Evolutionary conservation across 2,113 vertebrate species (phyloP), one percentile per base, ranked within the genome.

Genomic region (Lepus europaeus): DNA sequence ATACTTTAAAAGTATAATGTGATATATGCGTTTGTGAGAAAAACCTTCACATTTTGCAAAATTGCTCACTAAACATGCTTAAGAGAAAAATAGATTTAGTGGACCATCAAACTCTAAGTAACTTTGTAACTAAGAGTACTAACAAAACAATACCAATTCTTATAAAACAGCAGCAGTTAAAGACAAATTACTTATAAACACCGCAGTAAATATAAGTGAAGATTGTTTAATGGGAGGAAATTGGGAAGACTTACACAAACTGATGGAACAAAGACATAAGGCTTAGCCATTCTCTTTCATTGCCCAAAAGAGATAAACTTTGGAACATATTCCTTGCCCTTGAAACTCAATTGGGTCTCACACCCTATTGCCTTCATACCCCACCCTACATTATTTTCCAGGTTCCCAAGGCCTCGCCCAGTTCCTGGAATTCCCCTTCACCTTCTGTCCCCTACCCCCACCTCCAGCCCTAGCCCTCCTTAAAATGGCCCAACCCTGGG

Each of bases 21-120:
- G 19, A 79, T 61, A 22, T 16, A 29, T 7, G 13, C 70, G 12
- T 51, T 85, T 59, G 66, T 68, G 45, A 45, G 66, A 33, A 88
- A 79, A 93, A 76, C 45, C n/a, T 51, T 91, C 22, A 59, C 20
- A 23, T 63, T 91, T 51, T 89, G 45, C 19, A 89, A 70, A 85
- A 68, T 53, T 69, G 10, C 64, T 56, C 51, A 33, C 23, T 56
- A 91, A 91, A 85, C 80, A 51, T 84, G 87, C 33, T 76, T 31
- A 51, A 31, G 23, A 17, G 36, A 64, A 94, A 81, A 93, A 66
- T 36, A n/a, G 13, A 6, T 3, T 80, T 5, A 3, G 20, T 59
- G 39, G 45, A 66, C 31, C 31, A 70, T 19, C 68, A 86, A 92
- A 94, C 74, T 7, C 11, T 89, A 59, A 31, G 66, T 56, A 89